phyloP scores from a whole-genome alignment of 1,140 invertebrate genomes.

The Polypedilum pembai region DNA sequence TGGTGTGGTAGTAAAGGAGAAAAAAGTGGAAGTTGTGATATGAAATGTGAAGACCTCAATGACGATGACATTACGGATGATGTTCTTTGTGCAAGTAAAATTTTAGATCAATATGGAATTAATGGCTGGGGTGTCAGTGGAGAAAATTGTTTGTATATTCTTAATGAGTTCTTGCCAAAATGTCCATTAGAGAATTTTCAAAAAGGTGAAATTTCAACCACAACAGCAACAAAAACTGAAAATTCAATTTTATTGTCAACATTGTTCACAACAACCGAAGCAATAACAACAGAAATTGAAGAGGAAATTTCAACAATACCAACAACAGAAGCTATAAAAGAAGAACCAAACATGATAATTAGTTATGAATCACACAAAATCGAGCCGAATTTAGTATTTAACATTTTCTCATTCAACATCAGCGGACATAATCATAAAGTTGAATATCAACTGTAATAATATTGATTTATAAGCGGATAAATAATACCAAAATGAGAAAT shows the following conservation, averaged over 20 bases:
- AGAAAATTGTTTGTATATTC: background rate
- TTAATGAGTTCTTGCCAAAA: background rate
- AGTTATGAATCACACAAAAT: no score
- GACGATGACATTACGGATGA: slow-evolving; percentile 9
- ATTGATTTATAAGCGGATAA: no score
- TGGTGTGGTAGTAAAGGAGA: background rate
- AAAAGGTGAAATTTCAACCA: no score
- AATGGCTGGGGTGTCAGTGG: background rate
- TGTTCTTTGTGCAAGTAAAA: background rate
- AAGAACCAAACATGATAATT: background rate
- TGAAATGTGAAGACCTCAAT: background rate
- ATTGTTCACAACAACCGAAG: background rate
- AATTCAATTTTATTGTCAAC: no score
- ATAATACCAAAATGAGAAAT: no score
- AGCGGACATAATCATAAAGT: no score
- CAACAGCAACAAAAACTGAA: no score
- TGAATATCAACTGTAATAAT: no score
- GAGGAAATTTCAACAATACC: background rate
- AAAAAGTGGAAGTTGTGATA: background rate
- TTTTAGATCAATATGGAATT: background rate
- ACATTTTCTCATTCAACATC: no score
- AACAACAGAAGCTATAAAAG: background rate
- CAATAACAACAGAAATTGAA: background rate
- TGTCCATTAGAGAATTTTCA: no score
- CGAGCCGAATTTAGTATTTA: no score